These are phyloP conservation scores for Pissodes strobi DNA, from an alignment of 1,140 invertebrate genomes.

Conservation along the genomic window DNA sequence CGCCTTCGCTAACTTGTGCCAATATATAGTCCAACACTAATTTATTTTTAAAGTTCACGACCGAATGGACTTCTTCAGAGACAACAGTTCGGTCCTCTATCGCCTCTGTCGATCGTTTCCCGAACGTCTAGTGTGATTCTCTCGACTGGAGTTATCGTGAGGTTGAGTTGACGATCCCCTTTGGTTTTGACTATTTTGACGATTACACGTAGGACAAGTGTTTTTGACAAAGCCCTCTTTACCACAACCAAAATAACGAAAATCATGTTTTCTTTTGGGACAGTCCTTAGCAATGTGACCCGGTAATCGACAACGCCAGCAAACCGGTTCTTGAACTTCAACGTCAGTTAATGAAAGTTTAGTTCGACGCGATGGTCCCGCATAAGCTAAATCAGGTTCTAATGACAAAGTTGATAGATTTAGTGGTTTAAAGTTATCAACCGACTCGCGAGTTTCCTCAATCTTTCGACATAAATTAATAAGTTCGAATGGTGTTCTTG, in stretches of 20 bases:
- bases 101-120: neutral
- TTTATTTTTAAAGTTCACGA: neutral
- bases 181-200: neutral
- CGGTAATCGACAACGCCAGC: neutral
- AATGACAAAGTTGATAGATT: neutral
- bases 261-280: neutral
- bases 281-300: neutral
- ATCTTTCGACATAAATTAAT: neutral
- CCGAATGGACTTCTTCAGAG: neutral
- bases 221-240: neutral
- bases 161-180: neutral
- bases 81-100: neutral
- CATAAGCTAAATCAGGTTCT: neutral
- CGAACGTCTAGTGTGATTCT: neutral
- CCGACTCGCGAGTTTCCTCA: neutral
- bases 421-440: neutral
- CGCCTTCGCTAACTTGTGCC: neutral
- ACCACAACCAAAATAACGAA: conserved; percentile 1
- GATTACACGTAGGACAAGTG: neutral
- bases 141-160: neutral
- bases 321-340: neutral
- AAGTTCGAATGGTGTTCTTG: neutral
- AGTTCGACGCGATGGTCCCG: neutral
- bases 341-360: neutral
- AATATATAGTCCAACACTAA: neutral